These are phyloP conservation scores for Chlorops oryzae DNA, from an alignment of 1,140 invertebrate genomes.

Conservation along the genomic window DNA sequence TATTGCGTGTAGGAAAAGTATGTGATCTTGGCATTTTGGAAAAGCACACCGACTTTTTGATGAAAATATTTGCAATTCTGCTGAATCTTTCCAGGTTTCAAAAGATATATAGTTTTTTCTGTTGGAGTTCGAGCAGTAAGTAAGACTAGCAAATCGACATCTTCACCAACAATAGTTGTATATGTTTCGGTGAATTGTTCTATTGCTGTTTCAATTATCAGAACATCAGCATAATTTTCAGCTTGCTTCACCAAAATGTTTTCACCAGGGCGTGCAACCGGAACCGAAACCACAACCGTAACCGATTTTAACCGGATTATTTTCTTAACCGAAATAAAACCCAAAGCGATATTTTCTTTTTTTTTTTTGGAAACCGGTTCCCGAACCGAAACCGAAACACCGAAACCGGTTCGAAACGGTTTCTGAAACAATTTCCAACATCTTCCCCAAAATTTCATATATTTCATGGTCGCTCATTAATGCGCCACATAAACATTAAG, in stretches of 20 bases:
- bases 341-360: no score
- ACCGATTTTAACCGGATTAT: no score
- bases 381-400: no score
- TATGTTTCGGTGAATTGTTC: slow-evolving; percentile 28
- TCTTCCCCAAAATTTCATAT: no score
- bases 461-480: no score
- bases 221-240: slow-evolving; percentile 29
- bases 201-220: slow-evolving; percentile 37
- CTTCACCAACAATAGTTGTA: slow-evolving; percentile 29
- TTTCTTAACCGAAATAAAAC: no score
- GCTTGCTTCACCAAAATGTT: slow-evolving; percentile 29
- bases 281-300: no score
- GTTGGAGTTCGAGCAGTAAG: slow-evolving; percentile 30
- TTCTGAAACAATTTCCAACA: no score
- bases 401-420: no score
- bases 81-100: slow-evolving; percentile 41
- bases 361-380: no score
- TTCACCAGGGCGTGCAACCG: no score
- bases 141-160: slow-evolving; percentile 33
- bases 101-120: slow-evolving; percentile 37
- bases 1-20: not conserved
- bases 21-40: slow-evolving; percentile 10
- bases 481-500: no score
- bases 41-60: slow-evolving; percentile 17
- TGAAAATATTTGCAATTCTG: slow-evolving; percentile 24